Evolutionary conservation across 2,113 vertebrate genomes (phyloP).

Genomic region (Pipa parva): DNA sequence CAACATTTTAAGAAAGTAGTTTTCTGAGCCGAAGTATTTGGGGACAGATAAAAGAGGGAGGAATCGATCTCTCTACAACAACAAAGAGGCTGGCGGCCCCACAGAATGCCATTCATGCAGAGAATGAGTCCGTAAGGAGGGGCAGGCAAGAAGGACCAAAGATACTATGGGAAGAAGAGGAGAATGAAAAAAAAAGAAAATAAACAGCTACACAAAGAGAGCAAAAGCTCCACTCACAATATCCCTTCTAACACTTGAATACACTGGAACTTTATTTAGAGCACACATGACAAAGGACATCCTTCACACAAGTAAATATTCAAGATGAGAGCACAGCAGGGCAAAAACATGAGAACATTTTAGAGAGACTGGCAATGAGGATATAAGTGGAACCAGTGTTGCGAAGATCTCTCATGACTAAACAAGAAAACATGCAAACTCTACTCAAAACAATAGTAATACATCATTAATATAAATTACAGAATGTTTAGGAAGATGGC

Average conservation of each 20-base stretch:
- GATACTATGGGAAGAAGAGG: conserved; percentile 65
- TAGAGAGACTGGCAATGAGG: neutral
- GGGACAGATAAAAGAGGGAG: conserved; percentile 63
- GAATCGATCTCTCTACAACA: conserved; percentile 70
- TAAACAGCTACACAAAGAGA: conserved; percentile 76
- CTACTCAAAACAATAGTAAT: too few species aligned
- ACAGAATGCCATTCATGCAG: conserved; percentile 73
- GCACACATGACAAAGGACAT: conserved; percentile 50
- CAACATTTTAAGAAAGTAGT: conserved; percentile 60
- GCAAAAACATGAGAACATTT: neutral
- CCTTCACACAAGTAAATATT: conserved; percentile 55
- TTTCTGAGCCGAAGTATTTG: conserved; percentile 54
- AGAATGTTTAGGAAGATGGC: too few species aligned
- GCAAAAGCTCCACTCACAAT: conserved; percentile 62
- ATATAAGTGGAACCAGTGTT: too few species aligned
- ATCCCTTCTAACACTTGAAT: conserved; percentile 65
- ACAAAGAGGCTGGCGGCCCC: conserved; percentile 62
- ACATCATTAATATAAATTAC: too few species aligned
- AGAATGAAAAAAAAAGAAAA: conserved; percentile 58
- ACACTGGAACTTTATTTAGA: conserved; percentile 61
- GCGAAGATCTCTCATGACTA: too few species aligned
- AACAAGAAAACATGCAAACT: too few species aligned
- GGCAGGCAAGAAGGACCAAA: conserved; percentile 45
- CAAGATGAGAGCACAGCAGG: conserved; percentile 1
- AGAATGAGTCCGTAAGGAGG: conserved; percentile 63